These are phyloP conservation scores for Caenorhabditis brenneri DNA, from an alignment of 1,140 invertebrate genomes.

Conservation along the genomic window DNA sequence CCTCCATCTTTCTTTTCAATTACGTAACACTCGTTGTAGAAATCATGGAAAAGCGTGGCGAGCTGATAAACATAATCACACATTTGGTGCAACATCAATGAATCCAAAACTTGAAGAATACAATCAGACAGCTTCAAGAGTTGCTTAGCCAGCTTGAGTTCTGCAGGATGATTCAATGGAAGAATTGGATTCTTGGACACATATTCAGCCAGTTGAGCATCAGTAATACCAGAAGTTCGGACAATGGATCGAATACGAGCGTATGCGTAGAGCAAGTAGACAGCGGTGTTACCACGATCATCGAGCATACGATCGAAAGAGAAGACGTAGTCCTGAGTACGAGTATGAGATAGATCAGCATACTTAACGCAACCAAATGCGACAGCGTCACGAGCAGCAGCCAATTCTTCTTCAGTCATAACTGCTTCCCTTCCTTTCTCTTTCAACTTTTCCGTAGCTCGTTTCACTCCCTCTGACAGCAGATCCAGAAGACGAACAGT, in stretches of 20 bases:
- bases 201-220: conserved; percentile 56
- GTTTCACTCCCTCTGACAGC: conserved; percentile 89
- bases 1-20: conserved; percentile 82
- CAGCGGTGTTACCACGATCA: conserved; percentile 97
- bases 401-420: conserved; percentile 83
- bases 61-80: conserved; percentile 97
- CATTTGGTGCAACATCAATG: conserved; percentile 84
- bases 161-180: conserved; percentile 85
- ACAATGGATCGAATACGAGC: conserved; percentile 87
- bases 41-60: conserved; percentile 88
- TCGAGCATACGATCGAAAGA: conserved; percentile 99
- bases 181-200: conserved; percentile 34
- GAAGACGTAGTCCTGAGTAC: conserved; percentile 93
- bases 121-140: conserved; percentile 77
- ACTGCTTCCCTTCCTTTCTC: conserved; percentile 88
- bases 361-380: conserved; percentile 99
- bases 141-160: conserved; percentile 91
- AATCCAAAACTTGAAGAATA: conserved; percentile 81
- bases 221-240: conserved; percentile 78
- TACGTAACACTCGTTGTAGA: conserved; percentile 97
- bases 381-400: conserved; percentile 84
- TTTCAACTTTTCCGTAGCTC: conserved; percentile 83
- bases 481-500: conserved; percentile 87
- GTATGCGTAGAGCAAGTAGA: conserved; percentile 93
- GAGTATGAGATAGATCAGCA: conserved; percentile 91